These are phyloP conservation scores for Sarcophilus harrisii DNA, from an alignment of 2,797 vertebrate genomes.

Conservation along the genomic window DNA sequence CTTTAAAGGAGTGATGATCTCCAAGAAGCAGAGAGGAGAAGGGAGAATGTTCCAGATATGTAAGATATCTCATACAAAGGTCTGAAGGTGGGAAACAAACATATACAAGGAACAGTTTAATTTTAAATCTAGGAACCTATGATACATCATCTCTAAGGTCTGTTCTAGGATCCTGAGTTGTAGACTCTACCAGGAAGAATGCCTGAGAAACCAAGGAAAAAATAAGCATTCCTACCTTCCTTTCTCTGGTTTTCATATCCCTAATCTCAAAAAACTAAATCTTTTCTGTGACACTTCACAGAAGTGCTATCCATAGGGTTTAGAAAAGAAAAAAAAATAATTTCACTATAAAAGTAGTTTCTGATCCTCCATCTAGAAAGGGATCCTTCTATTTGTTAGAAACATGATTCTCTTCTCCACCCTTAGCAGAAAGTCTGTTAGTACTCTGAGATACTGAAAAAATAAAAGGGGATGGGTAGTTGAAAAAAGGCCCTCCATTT, in stretches of 20 bases:
- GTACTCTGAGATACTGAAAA: conserved; percentile 59
- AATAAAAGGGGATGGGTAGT: not conserved
- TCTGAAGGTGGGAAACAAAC: not conserved
- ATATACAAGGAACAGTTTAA: not conserved
- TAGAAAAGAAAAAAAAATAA: conserved; percentile 1
- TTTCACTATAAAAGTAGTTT: not conserved
- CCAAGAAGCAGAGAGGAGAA: not conserved
- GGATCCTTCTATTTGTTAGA: conserved; percentile 2
- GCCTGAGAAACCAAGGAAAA: not conserved
- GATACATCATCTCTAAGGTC: not conserved
- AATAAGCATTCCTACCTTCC: not conserved
- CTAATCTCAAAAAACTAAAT: not conserved
- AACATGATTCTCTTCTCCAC: conserved; percentile 1
- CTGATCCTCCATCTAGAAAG: conserved; percentile 33
- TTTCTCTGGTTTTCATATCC: not conserved
- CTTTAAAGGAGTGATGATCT: not conserved
- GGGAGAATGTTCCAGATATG: not conserved
- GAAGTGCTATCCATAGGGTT: not conserved
- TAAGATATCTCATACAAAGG: not conserved
- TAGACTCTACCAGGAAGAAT: not conserved
- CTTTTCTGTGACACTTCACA: not conserved
- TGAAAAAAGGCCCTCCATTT: conserved; percentile 70
- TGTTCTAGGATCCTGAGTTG: not conserved
- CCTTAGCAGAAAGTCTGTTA: conserved; percentile 60
- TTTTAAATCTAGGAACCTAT: not conserved